Percentiles rank a stretch among this genome's conserved stretches.
These are phyloP conservation scores for Taurulus bubalis DNA, from an alignment of 2,113 vertebrate genomes.

Conservation along the genomic window DNA sequence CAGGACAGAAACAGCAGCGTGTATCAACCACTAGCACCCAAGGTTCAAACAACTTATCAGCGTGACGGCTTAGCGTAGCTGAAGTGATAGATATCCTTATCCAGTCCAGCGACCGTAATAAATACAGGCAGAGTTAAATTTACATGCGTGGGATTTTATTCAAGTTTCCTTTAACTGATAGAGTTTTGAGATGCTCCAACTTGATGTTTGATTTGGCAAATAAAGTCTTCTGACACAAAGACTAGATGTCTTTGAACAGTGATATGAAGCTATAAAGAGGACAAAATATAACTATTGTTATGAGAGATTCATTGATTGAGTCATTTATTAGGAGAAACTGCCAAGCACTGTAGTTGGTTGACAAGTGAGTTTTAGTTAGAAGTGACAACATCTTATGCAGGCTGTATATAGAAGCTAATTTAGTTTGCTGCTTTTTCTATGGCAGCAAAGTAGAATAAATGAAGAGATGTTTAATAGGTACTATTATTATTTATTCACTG, in stretches of 20 bases:
- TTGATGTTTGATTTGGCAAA: not conserved
- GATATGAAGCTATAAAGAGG: not conserved
- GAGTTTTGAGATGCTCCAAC: not conserved
- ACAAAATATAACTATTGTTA: not conserved
- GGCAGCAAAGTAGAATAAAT: not conserved
- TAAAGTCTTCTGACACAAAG: not conserved
- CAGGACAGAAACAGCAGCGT: not conserved
- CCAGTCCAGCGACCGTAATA: not conserved
- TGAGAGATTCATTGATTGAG: not conserved
- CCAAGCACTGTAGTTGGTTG: not conserved
- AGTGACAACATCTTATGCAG: not conserved
- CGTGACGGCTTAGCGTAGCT: not conserved
- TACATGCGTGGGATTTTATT: not conserved
- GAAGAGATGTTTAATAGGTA: not conserved
- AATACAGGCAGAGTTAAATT: not conserved
- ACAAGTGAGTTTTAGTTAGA: not conserved
- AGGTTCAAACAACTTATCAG: slow-evolving; percentile 1
- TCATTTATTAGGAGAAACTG: not conserved
- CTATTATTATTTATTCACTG: slow-evolving; percentile 8
- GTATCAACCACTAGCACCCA: not conserved
- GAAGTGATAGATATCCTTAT: not conserved
- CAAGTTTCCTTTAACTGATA: not conserved
- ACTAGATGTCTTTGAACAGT: not conserved
- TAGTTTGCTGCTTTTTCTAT: not conserved
- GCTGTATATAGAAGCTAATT: not conserved